Base-by-base conservation (phyloP, 2,888 invertebrate genomes). In the Papilio protenor region DNA sequence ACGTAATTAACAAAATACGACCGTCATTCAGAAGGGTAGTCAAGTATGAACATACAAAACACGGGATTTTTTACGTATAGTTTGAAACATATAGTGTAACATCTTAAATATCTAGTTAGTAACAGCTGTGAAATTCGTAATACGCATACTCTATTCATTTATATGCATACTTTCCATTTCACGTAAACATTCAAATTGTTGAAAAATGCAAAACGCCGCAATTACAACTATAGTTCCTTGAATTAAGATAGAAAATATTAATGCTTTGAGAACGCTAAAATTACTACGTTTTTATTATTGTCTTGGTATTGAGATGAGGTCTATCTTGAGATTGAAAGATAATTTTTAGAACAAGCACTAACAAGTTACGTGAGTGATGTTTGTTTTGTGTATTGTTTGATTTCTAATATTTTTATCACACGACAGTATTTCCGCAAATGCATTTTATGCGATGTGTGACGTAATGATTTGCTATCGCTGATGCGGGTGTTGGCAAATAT, bases 181-280 rank as follows among this genome's bases (percentile, higher is more conserved):
- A 21, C 59, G 47, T 61, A 52, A 27, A 59, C 21, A 57, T 76
- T 70, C 21, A 70, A 70, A 71, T 47, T 45, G 33, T 49, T 45
- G 49, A 72, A 66, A 76, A 59, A 76, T 76, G 70, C 71, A 72
- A 61, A 76, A 72, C 59, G n/a, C 10, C 49, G 12, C 14, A 61
- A 72, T 76, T 52, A 72, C 49, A 49, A 47, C 52, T 45, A 76
- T 61, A 27, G 33, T 23, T 57, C n/a, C 33, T 61, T 59, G 27
- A 71, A 76, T 61, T 76, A 27, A 72, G 1, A 71, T 71, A 57
- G n/a, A 21, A 27, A 47, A 73, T 73, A 33, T 16, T 11, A 52
- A 33, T n/a, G 21, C 21, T 45, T 45, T 8, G 66, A 45, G 66
- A 66, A 12, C 64, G 18, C 21, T 45, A n/a, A 8, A 40, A 33